Conservation (phyloP, 2,888 invertebrate genomes). For the Rhagophthalmus giganteus region DNA sequence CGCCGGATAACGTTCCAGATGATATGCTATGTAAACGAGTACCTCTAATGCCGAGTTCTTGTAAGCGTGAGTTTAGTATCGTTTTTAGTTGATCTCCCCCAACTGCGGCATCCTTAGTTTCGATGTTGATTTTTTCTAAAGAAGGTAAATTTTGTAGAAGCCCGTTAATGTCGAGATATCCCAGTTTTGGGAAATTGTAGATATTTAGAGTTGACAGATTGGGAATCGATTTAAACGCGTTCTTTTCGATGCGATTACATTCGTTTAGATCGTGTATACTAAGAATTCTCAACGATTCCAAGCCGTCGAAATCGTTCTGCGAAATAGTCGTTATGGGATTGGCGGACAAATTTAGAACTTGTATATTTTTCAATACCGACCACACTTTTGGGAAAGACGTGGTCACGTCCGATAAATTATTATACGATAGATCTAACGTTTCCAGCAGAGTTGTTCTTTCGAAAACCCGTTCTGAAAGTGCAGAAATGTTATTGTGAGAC, state of each 20-base stretch:
- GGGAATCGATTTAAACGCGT: slow-evolving; percentile 72
- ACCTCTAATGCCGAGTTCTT: slow-evolving; percentile 74
- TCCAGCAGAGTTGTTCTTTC: slow-evolving; percentile 80
- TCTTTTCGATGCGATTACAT: slow-evolving; percentile 79
- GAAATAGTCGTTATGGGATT: slow-evolving; percentile 81
- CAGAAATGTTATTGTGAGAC: slow-evolving; percentile 72
- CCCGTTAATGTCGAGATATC: slow-evolving; percentile 84
- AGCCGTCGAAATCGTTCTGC: slow-evolving; percentile 73
- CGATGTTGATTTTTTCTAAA: slow-evolving; percentile 77
- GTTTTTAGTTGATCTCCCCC: slow-evolving; percentile 82
- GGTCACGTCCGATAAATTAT: slow-evolving; percentile 65
- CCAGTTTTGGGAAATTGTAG: slow-evolving; percentile 76
- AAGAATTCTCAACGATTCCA: slow-evolving; percentile 67
- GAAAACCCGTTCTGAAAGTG: slow-evolving; percentile 69
- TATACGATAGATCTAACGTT: slow-evolving; percentile 75
- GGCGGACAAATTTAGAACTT: slow-evolving; percentile 75
- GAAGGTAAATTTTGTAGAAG: slow-evolving; percentile 75
- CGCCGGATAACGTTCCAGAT: slow-evolving; percentile 81
- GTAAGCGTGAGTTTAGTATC: slow-evolving; percentile 75
- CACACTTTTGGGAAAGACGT: slow-evolving; percentile 67
- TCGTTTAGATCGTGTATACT: slow-evolving; percentile 69
- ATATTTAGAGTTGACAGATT: slow-evolving; percentile 73
- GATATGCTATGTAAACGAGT: slow-evolving; percentile 74
- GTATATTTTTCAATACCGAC: slow-evolving; percentile 71
- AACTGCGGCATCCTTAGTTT: slow-evolving; percentile 81